Base-by-base conservation (phyloP, 37 sponge, comb jelly and placozoan genomes). In the Agelas oroides region DNA sequence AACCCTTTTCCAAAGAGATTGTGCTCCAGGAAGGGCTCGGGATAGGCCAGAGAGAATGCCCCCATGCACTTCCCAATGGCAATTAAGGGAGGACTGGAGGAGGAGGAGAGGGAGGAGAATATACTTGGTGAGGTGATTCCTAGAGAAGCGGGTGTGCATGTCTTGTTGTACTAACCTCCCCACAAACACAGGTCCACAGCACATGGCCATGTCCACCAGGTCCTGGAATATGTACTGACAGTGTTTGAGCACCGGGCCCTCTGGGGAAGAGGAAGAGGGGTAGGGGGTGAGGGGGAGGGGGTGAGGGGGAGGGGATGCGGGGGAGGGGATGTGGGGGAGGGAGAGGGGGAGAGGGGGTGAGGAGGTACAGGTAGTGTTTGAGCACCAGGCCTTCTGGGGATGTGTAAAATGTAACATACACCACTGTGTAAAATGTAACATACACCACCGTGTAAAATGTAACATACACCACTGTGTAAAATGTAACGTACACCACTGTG, bases 51-150 rank as follows among this genome's bases (percentile, higher is more conserved):
- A 25, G 82, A 56, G 34, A 89, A 68, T 53, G 75, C 67, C 5
- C 82, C 81, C 70, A 88, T 46, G 41, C 89, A 89, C 62, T 59
- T 31, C 16, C 89, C 89, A 77, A 89, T 82, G 19, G 59, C 34
- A 46, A 82, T 39, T 24, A 89, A 56, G 1, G 83, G 70, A 76
- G 70, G 70, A 35, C 88, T 87, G 76, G 17, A 30, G n/a, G n/a
- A n/a, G n/a, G n/a, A n/a, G n/a, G n/a, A n/a, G 76, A 46, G 46
- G 46, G 46, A 46, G 46, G 46, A 46, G 6, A 46, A 8, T 46
- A 46, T 46, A 46, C 46, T 46, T 46, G 46, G n/a, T 13, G 21
- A 65, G 13, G 25, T 15, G 71, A 35, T 56, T 19, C 18, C 18
- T 27, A 12, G 3, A 61, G 2, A 13, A 14, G 62, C 62, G 27